These are phyloP conservation scores for Cuniculus paca DNA, from an alignment of 2,797 vertebrate genomes.

Conservation along the genomic window DNA sequence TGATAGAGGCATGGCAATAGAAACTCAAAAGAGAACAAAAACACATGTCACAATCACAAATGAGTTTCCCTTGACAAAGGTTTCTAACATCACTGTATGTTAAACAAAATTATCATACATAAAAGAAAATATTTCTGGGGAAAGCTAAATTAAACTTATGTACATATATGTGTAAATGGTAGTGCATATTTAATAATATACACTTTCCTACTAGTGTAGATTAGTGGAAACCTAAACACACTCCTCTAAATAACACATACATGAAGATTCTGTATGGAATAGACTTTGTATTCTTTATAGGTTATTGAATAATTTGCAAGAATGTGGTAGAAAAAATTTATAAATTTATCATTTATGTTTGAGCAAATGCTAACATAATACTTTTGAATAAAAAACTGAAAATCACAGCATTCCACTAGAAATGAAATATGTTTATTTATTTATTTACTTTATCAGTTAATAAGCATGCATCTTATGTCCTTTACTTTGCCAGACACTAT, in stretches of 20 bases:
- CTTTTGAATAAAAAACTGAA: background rate
- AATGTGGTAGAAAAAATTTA: background rate
- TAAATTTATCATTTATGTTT: background rate
- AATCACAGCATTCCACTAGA: background rate
- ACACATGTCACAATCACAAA: background rate
- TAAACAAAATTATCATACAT: background rate
- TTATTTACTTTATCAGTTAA: background rate
- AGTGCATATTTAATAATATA: background rate
- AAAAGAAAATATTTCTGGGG: background rate
- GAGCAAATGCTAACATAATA: background rate
- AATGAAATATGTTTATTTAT: background rate
- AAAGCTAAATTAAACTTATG: background rate
- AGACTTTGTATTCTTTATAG: background rate
- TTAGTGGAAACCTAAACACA: background rate
- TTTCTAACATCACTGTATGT: background rate
- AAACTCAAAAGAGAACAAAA: background rate
- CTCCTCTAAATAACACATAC: background rate
- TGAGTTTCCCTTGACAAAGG: constrained; percentile 49
- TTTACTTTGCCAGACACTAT: background rate
- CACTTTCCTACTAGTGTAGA: background rate
- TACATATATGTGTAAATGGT: background rate
- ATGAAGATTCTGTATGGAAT: background rate
- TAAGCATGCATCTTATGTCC: background rate
- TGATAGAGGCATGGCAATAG: background rate
- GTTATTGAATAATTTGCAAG: background rate